These are phyloP conservation scores for Lasioglossum pauxillum DNA, from an alignment of 2,888 invertebrate genomes.

Conservation along the genomic window DNA sequence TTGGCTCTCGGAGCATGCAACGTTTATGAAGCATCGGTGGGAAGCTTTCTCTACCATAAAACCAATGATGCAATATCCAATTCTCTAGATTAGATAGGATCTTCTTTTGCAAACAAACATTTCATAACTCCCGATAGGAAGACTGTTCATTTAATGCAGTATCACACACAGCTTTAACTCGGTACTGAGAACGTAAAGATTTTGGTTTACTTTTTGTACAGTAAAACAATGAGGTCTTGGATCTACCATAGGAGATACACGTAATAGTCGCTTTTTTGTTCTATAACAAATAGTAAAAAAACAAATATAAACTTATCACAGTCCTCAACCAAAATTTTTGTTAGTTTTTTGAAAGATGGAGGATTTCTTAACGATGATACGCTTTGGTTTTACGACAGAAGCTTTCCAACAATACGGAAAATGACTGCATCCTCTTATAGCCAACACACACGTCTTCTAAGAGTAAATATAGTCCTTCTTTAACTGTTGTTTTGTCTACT, in stretches of 20 bases:
- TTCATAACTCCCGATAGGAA: background rate
- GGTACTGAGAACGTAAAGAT: background rate
- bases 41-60: background rate
- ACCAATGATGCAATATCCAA: background rate
- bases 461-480: background rate
- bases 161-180: background rate
- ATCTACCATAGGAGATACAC: conserved; percentile 9
- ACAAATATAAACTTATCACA: background rate
- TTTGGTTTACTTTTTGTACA: background rate
- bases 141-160: background rate
- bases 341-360: background rate
- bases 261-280: background rate
- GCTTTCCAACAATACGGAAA: background rate
- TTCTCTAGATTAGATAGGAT: background rate
- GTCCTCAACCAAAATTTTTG: background rate
- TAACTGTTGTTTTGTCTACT: conserved; percentile 1
- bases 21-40: background rate
- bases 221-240: background rate
- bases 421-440: background rate
- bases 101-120: background rate
- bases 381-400: background rate
- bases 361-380: background rate
- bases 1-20: background rate
- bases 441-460: background rate
- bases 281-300: background rate